Conservation (phyloP, 2,888 invertebrate genomes). For the Glaucopsyche alexis region DNA sequence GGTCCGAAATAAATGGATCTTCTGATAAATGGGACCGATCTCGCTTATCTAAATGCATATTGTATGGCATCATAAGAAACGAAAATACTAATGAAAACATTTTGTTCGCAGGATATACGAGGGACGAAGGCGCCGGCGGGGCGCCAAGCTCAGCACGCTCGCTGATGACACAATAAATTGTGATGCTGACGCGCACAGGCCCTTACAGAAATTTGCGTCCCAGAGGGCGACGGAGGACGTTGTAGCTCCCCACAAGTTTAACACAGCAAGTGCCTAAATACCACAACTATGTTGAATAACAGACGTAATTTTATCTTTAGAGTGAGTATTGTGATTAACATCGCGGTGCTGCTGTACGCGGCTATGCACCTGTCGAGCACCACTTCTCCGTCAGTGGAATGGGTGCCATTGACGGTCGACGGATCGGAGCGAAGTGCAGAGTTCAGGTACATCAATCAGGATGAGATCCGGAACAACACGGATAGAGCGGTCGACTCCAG, state of each 20-base stretch:
- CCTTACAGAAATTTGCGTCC: conserved; percentile 77
- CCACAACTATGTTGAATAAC: conserved; percentile 66
- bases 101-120: conserved; percentile 61
- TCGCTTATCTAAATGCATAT: conserved; percentile 4
- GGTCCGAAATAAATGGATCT: not conserved
- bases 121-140: conserved; percentile 56
- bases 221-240: conserved; percentile 78
- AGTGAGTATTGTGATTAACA: conserved; percentile 86
- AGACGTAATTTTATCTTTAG: conserved; percentile 86
- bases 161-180: conserved; percentile 76
- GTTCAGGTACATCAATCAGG: conserved; percentile 52
- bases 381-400: conserved; percentile 55
- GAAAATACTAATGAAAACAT: conserved; percentile 35
- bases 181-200: conserved; percentile 75
- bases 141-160: conserved; percentile 61
- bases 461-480: conserved; percentile 57
- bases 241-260: conserved; percentile 56
- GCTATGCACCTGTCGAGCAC: conserved; percentile 81
- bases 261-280: conserved; percentile 69
- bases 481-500: conserved; percentile 52
- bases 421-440: conserved; percentile 60
- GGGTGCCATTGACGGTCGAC: conserved; percentile 64
- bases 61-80: conserved; percentile 5
- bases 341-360: conserved; percentile 85
- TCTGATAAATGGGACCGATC: not conserved